These are phyloP conservation scores for Cichlasoma orientale DNA, from an alignment of 2,797 vertebrate genomes.

Conservation along the genomic window DNA sequence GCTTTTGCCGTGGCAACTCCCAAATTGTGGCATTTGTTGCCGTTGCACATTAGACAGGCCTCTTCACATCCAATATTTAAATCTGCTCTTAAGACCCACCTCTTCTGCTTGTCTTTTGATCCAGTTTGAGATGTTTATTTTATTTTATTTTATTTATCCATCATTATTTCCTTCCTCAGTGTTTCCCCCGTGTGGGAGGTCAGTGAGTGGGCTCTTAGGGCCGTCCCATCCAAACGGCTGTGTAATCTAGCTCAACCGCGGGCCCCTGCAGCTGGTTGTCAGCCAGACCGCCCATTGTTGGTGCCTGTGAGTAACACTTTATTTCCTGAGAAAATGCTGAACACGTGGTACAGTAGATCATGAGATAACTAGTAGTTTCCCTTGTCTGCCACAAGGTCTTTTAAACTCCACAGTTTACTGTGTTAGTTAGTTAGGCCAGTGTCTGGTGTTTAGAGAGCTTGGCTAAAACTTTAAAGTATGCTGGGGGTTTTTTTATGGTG, in stretches of 20 bases:
- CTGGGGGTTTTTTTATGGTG: too few relatives aligned
- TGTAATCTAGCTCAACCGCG: constrained; percentile 69
- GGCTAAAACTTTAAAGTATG: background rate
- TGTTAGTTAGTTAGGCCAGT: background rate
- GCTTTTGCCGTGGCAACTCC: too few relatives aligned
- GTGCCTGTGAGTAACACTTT: constrained; percentile 62
- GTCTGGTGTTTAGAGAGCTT: background rate
- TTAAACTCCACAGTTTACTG: background rate
- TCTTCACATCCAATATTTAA: too few relatives aligned
- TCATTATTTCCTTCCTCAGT: constrained; percentile 37
- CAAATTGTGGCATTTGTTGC: too few relatives aligned
- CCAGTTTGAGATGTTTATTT: too few relatives aligned
- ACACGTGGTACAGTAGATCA: background rate
- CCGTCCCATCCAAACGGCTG: constrained; percentile 67
- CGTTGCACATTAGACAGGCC: too few relatives aligned
- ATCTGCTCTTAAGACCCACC: too few relatives aligned
- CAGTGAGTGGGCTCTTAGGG: constrained; percentile 67
- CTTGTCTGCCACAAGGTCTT: background rate
- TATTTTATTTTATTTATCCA: background rate
- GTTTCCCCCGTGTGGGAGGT: constrained; percentile 69
- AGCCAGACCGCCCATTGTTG: constrained; percentile 46
- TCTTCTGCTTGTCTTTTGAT: too few relatives aligned
- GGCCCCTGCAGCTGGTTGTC: constrained; percentile 60
- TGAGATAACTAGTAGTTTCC: background rate
- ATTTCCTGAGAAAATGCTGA: background rate